These are phyloP conservation scores for Chaenocephalus aceratus DNA, from an alignment of 2,113 vertebrate genomes.

Conservation along the genomic window DNA sequence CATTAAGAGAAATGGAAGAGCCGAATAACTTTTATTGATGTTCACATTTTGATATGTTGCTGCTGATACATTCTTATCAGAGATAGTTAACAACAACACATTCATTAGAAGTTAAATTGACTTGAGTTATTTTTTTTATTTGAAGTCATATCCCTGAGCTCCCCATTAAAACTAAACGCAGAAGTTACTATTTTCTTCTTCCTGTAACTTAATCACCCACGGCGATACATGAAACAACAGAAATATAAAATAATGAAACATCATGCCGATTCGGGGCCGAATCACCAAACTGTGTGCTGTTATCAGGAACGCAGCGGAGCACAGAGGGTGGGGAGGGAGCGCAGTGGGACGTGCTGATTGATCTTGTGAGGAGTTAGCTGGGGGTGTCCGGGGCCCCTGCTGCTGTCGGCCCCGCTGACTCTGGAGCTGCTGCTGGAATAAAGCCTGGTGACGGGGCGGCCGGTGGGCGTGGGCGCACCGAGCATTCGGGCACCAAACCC, in stretches of 20 bases:
- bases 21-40: no score
- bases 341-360: constrained; percentile 47
- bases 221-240: constrained; percentile 33
- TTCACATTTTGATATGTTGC: neutral
- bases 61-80: neutral
- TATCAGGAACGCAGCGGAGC: constrained; percentile 1
- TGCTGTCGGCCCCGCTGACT: constrained; percentile 20
- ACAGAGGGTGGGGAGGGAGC: constrained; percentile 43
- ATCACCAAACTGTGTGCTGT: constrained; percentile 33
- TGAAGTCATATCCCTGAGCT: constrained; percentile 28
- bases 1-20: no score
- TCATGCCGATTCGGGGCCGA: neutral
- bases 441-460: constrained; percentile 44
- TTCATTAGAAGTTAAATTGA: constrained; percentile 1
- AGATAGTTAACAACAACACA: neutral
- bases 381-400: constrained; percentile 21
- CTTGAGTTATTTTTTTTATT: neutral
- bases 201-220: constrained; percentile 1
- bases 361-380: constrained; percentile 46
- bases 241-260: neutral
- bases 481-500: constrained; percentile 56
- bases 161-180: constrained; percentile 44
- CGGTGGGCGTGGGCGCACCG: constrained; percentile 51
- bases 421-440: constrained; percentile 50
- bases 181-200: constrained; percentile 9